Evolutionary conservation across 2,888 invertebrate genomes (phyloP), one percentile per base, ranked within the genome.

Genomic region (Hybos culiciformis): DNA sequence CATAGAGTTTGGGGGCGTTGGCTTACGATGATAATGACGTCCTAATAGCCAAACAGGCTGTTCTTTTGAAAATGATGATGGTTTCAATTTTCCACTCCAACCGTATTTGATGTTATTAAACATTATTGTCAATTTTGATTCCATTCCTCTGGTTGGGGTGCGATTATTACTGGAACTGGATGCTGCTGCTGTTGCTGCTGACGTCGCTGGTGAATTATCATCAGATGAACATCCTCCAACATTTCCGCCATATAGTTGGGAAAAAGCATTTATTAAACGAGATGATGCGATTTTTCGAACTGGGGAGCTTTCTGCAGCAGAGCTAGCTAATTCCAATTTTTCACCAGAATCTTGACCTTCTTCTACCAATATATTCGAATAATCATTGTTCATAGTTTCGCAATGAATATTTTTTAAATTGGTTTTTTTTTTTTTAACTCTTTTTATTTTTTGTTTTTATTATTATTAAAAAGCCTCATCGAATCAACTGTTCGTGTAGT

Each of bases 71-170:
- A 83, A 80, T 54, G 75, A 78, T 2, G 81, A 77, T n/a, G n/a
- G n/a, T 53, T 78, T 76, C 49, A 85, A 68, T 66, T 88, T 88
- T 1, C 82, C 76, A 42, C 80, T 78, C 83, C 83, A 86, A 70
- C 82, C 88, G 67, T 87, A 88, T 70, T 87, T 88, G 46, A 91
- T 79, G 66, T 90, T 90, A 64, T 90, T 88, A 88, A 88, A 90
- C 77, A 88, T 83, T 32, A 87, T 85, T 56, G 86, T 66, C 41
- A 91, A 64, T 50, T 83, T 80, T 20, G 83, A 83, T 63, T 88
- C 88, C 51, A 90, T 78, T 70, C 80, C 85, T 55, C 77, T 61
- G 55, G 59, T 56, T 51, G 67, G 56, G 48, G 60, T 60, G 48
- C 68, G 53, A 55, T 53, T 53, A 41, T 59, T 54, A 26, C 60